A percentile compares a stretch with the other conserved stretches of the same genome.
These are phyloP conservation scores for Pterois miles DNA, from an alignment of 2,797 vertebrate species.

Conservation along the genomic window DNA sequence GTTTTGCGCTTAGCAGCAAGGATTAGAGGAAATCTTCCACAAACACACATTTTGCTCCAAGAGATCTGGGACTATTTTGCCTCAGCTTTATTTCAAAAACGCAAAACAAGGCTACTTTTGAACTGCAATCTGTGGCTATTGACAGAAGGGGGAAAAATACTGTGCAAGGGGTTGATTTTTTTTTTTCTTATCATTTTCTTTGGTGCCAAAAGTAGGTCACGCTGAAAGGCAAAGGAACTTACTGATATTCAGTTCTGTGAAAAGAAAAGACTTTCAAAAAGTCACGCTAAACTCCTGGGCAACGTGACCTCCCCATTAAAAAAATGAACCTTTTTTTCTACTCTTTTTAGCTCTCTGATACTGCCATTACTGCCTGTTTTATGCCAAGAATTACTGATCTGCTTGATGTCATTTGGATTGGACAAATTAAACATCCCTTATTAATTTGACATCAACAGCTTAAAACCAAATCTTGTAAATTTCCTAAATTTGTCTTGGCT, in stretches of 20 bases:
- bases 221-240: constrained; percentile 62
- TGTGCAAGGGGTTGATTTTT: constrained; percentile 34
- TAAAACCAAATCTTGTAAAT: neutral
- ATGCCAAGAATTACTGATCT: neutral
- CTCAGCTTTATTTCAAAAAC: constrained; percentile 55
- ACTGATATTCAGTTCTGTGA: constrained; percentile 38
- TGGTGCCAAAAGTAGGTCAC: constrained; percentile 64
- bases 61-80: constrained; percentile 71
- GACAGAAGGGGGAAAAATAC: constrained; percentile 43
- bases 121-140: constrained; percentile 60
- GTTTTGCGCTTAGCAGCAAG: constrained; percentile 70
- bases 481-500: neutral
- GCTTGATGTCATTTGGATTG: neutral
- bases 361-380: neutral
- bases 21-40: constrained; percentile 83
- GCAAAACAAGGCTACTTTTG: constrained; percentile 61
- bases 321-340: neutral
- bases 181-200: constrained; percentile 56
- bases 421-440: constrained; percentile 1
- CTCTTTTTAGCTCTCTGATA: neutral
- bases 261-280: constrained; percentile 54
- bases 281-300: constrained; percentile 45
- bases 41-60: constrained; percentile 80
- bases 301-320: constrained; percentile 38
- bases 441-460: neutral